Base-by-base conservation (phyloP, 2,797 vertebrate genomes). In the Sebastes aleutianus region DNA sequence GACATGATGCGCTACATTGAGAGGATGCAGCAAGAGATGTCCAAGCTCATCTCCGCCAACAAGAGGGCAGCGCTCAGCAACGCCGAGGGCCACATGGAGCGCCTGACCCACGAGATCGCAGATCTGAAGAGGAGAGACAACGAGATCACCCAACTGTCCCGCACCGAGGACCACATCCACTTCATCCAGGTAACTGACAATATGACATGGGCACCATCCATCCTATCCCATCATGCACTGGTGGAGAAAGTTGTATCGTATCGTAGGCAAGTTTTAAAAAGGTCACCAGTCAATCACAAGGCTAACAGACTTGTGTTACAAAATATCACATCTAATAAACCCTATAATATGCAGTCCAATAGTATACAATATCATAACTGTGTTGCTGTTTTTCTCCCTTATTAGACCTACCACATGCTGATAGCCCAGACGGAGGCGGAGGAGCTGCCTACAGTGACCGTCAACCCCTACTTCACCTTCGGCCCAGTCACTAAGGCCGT, bases 111-210 rank as follows among this genome's bases (percentile, higher is more conserved):
- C 3, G 96, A 96, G 91, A 96, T 96, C 4, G 12, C 91, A 1
- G 96, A 96, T 78, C 91, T 96, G 78, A 96, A 92, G 93, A 95
- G 93, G 85, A 92, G 96, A 83, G 96, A 96, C 93, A 85, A 24
- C 0, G 96, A 96, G 85, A 95, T 96, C 85, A 96, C 95, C 0
- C 95, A 95, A 79, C 93, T 96, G 79, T 96, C 95, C 29, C 95
- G 95, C 79, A 96, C 96, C 0, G 95, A 96, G 74, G 96, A 96
- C 91, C 96, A 96, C 92, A 96, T 96, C 91, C 94, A 96, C 93
- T 96, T 96, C 86, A 96, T 96, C 90, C 96, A 96, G 95, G 96
- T 96, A 82, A 75, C 3, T 59, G n/a, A 24, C 63, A 50, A 36
- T 32, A 6, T 10, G 26, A n/a, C 26, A 1, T 1, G 5, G 39